Evolutionary conservation across 2,113 vertebrate species (phyloP).

Genomic region (Python bivittatus): DNA sequence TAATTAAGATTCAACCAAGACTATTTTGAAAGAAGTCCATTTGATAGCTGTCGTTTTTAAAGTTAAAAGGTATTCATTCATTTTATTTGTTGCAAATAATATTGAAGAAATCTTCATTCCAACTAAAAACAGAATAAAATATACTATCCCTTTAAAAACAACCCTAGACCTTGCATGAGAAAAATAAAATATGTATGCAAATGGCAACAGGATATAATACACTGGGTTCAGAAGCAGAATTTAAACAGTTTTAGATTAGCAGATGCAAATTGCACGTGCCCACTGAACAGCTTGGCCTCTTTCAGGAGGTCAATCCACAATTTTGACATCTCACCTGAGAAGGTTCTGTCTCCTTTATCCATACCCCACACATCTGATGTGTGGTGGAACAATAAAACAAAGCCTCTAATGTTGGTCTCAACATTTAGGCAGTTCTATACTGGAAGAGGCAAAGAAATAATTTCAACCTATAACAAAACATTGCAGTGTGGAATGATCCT

Average conservation of each 20-base stretch:
- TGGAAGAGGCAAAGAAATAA: no score
- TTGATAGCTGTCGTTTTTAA: background rate
- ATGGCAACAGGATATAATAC: background rate
- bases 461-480: background rate
- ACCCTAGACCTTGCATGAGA: background rate
- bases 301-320: background rate
- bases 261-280: background rate
- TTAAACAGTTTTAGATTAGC: background rate
- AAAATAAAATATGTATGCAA: background rate
- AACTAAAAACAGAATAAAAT: background rate
- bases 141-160: background rate
- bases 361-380: background rate
- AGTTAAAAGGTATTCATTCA: background rate
- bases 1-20: background rate
- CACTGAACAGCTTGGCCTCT: background rate
- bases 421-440: background rate
- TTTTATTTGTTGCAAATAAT: background rate
- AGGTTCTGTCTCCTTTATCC: background rate
- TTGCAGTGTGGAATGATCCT: background rate
- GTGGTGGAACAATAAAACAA: background rate
- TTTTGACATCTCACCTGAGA: background rate
- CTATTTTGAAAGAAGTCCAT: background rate
- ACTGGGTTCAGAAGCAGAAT: background rate
- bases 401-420: background rate
- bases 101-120: background rate